These are phyloP conservation scores for Spilogale gracilis DNA, from an alignment of 2,113 vertebrate species.

Conservation along the genomic window DNA sequence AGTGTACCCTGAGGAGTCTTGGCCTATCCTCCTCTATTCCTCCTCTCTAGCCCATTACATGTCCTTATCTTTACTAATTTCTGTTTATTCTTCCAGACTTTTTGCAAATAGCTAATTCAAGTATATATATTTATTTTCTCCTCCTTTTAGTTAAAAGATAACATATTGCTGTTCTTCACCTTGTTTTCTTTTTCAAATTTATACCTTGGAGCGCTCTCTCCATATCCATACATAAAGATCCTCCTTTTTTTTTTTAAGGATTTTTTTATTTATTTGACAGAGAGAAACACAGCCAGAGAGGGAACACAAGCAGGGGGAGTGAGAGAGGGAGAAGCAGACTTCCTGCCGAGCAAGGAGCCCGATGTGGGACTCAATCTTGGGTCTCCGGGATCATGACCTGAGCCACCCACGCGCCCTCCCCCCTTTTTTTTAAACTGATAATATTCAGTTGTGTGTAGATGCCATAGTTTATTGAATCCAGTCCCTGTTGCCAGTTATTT, in stretches of 20 bases:
- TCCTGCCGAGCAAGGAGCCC: no score
- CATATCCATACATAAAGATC: neutral
- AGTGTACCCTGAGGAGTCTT: neutral
- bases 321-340: no score
- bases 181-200: neutral
- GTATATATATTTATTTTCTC: conserved; percentile 10
- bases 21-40: neutral
- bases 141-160: neutral
- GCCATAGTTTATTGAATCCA: neutral
- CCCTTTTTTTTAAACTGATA: neutral
- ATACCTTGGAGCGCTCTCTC: neutral
- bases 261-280: no score
- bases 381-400: no score
- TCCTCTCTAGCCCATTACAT: neutral
- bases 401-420: no score
- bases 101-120: conserved; percentile 8
- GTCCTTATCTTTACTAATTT: neutral
- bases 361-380: no score
- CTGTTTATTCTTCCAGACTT: neutral
- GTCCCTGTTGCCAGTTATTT: neutral
- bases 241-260: neutral
- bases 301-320: no score
- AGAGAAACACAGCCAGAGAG: no score
- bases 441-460: neutral
- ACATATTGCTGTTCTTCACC: neutral